These are phyloP conservation scores for Anguilla megastoma DNA, from an alignment of 2,797 vertebrate genomes.

Conservation along the genomic window DNA sequence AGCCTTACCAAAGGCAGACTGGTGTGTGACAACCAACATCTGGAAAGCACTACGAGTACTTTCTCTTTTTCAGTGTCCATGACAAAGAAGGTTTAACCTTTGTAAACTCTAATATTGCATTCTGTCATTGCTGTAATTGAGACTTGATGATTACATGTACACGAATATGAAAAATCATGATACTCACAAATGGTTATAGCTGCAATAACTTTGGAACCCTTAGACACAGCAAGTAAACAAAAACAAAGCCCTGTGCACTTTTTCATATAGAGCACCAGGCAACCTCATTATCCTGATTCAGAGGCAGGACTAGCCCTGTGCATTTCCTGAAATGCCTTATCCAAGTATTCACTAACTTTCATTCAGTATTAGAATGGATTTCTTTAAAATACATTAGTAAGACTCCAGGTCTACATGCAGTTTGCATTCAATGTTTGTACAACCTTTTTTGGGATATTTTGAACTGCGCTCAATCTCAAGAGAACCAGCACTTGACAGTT, in stretches of 20 bases:
- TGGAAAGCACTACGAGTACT: neutral
- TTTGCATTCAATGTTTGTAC: conserved; percentile 16
- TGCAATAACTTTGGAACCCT: conserved; percentile 8
- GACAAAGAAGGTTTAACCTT: conserved; percentile 8
- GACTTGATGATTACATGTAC: neutral
- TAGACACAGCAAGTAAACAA: conserved; percentile 25
- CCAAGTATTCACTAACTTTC: conserved; percentile 9
- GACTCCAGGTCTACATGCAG: conserved; percentile 24
- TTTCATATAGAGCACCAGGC: neutral
- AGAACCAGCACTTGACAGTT: conserved; percentile 27
- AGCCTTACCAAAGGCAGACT: neutral
- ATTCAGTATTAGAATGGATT: conserved; percentile 12
- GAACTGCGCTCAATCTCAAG: conserved; percentile 16
- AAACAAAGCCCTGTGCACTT: conserved; percentile 8
- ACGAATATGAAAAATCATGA: conserved; percentile 14
- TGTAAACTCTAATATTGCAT: neutral
- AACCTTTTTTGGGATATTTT: conserved; percentile 21
- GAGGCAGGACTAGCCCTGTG: conserved; percentile 10
- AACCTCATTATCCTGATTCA: neutral
- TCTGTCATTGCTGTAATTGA: neutral
- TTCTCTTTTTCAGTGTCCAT: neutral
- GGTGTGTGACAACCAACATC: neutral
- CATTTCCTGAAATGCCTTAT: conserved; percentile 30
- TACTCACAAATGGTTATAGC: conserved; percentile 15
- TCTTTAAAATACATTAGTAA: neutral